Evolutionary conservation across 53 echinoderm and acorn worm genomes (phyloP).

Genomic region (Crossaster papposus): DNA sequence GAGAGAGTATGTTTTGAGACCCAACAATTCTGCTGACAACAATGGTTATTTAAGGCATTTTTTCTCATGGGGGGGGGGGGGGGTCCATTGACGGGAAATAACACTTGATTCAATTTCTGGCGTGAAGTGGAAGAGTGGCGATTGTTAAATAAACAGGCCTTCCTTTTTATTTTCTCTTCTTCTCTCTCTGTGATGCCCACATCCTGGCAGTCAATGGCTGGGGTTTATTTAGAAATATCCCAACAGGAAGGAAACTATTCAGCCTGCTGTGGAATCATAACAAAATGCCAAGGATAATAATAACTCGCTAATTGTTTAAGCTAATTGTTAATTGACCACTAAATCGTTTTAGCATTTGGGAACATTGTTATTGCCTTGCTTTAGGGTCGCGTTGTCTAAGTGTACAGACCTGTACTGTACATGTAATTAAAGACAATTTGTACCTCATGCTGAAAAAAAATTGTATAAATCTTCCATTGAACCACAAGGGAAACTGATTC

Average conservation of each 20-base stretch:
- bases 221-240: neutral
- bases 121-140: slow-evolving; percentile 48
- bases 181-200: neutral
- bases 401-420: neutral
- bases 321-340: neutral
- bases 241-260: slow-evolving; percentile 39
- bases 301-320: slow-evolving; percentile 5
- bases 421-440: neutral
- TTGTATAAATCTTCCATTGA: too few species aligned
- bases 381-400: neutral
- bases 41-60: neutral
- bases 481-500: too few species aligned
- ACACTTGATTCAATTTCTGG: slow-evolving; percentile 54
- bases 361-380: neutral
- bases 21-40: slow-evolving; percentile 1
- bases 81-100: slow-evolving; percentile 3
- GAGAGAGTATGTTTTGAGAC: neutral
- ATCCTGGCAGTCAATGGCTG: slow-evolving; percentile 22
- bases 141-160: slow-evolving; percentile 45
- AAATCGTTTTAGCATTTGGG: neutral
- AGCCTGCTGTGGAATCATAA: neutral
- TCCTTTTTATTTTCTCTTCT: neutral
- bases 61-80: neutral
- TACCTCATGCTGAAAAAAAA: neutral
- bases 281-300: neutral